Evolutionary conservation across 2,113 vertebrate species (phyloP).

Genomic region (Anhinga rufa): DNA sequence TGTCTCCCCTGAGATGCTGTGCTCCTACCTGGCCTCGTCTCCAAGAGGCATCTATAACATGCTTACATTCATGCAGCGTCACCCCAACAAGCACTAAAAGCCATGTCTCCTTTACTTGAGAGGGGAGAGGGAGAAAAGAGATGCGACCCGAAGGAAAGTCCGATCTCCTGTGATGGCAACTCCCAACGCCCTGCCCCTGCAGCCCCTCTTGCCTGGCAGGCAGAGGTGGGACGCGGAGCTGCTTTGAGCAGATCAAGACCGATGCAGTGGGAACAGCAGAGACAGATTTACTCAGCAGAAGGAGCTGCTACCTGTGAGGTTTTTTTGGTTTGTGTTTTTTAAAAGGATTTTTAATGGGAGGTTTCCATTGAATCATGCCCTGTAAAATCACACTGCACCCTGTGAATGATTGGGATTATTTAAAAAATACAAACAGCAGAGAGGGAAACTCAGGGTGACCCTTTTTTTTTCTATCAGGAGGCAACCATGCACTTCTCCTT

Average conservation of each 20-base stretch:
- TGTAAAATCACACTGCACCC: not conserved
- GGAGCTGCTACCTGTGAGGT: not conserved
- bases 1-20: not conserved
- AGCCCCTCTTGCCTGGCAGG: not conserved
- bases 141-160: not conserved
- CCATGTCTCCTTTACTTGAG: rapidly evolving
- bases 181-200: rapidly evolving
- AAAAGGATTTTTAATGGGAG: not conserved
- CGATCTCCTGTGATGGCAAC: not conserved
- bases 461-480: not conserved
- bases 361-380: not conserved
- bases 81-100: not conserved
- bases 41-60: not conserved
- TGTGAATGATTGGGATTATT: not conserved
- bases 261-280: not conserved
- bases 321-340: not conserved
- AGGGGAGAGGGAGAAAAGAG: not conserved
- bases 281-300: not conserved
- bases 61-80: not conserved
- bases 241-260: not conserved
- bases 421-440: not conserved
- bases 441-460: not conserved
- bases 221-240: not conserved
- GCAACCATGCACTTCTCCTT: not conserved
- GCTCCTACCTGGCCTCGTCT: not conserved